Base-by-base conservation (phyloP, 2,797 vertebrate species). In the Sebastiscus albofasciatus region DNA sequence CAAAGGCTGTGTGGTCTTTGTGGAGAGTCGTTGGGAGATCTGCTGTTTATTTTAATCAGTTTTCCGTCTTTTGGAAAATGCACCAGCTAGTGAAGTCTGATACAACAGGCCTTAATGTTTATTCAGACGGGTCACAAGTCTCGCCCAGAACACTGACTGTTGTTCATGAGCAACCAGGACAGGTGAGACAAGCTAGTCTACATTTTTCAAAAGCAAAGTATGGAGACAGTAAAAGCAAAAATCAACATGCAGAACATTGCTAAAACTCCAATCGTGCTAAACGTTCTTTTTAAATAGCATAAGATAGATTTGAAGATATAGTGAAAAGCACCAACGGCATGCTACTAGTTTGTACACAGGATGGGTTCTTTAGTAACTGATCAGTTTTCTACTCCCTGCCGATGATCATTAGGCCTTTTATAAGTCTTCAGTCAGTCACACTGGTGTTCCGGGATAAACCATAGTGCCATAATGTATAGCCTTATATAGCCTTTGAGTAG, bases 391-490 rank as follows among this genome's bases (percentile, higher is more conserved):
- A 16, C 42, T 46, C 16, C 16, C 16, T 46, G 42, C 16, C 18
- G 42, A 16, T 46, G 42, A 46, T 46, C 42, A 46, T 46, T 18
- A 46, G 42, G 16, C 42, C 42, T 22, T 9, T 11, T 12, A 13
- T 10, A 14, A 36, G 22, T 59, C 22, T 70, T 26, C 31, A 29
- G n/a, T 67, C 20, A 2, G 46, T 14, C 42, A 46, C 42, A 46
- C 42, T 46, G 42, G 42, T 46, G 42, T 72, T 22, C 6, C 14
- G 12, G 14, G 20, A 29, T n/a, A 66, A 60, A 59, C 54, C 56
- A 42, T 27, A 13, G 67, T 75, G 79, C 58, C 72, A 66, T 69
- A 31, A 76, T 20, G 4, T 68, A 27, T 67, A 72, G 77, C 76
- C 29, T 22, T 36, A 34, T 73, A 42, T 60, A 69, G 60, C 74